Evolutionary conservation across 2,113 vertebrate genomes (phyloP).

Genomic region (Microtus montanus): DNA sequence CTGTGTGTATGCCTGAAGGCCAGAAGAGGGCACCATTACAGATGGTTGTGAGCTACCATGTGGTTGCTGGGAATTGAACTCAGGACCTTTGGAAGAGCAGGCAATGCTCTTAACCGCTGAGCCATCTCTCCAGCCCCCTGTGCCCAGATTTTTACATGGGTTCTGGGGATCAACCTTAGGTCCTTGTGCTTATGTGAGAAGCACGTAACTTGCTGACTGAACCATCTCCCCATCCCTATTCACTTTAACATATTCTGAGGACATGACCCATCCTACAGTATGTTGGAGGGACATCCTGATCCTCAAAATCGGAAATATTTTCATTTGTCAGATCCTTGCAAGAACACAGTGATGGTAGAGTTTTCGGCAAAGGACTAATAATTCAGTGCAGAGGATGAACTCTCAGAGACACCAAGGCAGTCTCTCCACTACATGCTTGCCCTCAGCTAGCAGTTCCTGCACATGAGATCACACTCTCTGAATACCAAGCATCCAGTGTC

Average conservation of each 20-base stretch:
- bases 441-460: background rate
- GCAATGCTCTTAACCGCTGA: no score
- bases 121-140: no score
- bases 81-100: no score
- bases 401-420: background rate
- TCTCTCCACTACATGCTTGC: background rate
- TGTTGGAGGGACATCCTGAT: background rate
- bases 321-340: background rate
- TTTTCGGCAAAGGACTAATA: background rate
- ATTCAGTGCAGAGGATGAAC: background rate
- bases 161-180: background rate
- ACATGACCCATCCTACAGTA: background rate
- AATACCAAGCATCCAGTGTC: background rate
- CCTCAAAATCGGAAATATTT: background rate
- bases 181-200: background rate
- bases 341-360: background rate
- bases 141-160: no score
- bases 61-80: no score
- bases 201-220: background rate
- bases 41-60: no score
- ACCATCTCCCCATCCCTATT: background rate
- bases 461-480: conserved; percentile 42
- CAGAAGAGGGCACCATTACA: no score
- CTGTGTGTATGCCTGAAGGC: no score
- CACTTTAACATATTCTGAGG: background rate